A percentile compares a stretch with the other conserved stretches of the same genome.
Evolutionary conservation across 2,113 vertebrate species (phyloP).

Genomic region (Synodontis membranacea): DNA sequence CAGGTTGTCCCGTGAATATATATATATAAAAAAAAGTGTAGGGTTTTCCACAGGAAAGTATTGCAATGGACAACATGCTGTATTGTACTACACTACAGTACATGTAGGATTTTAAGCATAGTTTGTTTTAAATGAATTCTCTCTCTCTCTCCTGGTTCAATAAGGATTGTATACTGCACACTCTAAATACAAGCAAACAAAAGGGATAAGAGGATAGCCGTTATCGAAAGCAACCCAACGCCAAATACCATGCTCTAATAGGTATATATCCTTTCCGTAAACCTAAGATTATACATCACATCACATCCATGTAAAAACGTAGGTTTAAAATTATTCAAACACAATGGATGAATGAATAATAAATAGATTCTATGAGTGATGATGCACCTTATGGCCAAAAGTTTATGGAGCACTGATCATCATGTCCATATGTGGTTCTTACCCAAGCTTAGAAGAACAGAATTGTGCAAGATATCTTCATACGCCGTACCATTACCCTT

Average conservation of each 20-base stretch:
- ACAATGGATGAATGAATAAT: neutral
- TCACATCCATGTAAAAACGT: too few species aligned
- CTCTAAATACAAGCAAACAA: neutral
- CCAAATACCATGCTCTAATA: neutral
- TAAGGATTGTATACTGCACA: neutral
- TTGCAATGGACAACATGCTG: neutral
- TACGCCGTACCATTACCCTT: neutral
- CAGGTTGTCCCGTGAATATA: neutral
- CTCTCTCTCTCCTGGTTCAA: neutral
- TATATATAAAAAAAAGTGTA: neutral
- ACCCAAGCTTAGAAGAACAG: too few species aligned
- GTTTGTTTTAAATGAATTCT: neutral
- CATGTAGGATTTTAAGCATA: neutral
- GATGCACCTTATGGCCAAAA: neutral
- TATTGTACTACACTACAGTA: neutral
- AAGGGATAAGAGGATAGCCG: neutral
- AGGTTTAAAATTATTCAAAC: too few species aligned
- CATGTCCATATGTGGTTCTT: too few species aligned
- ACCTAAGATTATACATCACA: neutral
- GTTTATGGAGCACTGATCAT: neutral
- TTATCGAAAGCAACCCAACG: neutral
- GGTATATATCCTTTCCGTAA: neutral
- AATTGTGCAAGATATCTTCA: neutral
- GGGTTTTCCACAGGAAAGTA: neutral
- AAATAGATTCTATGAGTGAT: neutral